phyloP scores from a whole-genome alignment of 2,888 invertebrate genomes.

The Rugalucina vietnamica region DNA sequence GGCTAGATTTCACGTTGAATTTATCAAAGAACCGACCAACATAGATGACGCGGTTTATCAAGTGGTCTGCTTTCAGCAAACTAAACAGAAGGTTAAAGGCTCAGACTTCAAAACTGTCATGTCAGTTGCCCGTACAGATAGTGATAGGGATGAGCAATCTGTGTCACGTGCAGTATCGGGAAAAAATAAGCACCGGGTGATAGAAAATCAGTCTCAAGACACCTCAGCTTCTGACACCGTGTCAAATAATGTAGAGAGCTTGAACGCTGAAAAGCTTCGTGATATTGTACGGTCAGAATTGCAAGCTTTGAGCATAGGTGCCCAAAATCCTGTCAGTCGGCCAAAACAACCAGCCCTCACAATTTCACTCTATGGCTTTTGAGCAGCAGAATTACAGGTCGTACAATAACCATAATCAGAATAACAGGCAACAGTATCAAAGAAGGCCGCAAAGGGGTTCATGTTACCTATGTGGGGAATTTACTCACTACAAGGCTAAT shows the following conservation, averaged over 20 bases:
- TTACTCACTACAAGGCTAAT: background rate
- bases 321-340: background rate
- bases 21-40: conserved; percentile 31
- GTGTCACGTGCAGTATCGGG: background rate
- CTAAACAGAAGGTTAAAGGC: background rate
- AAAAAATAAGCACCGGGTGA: conserved; percentile 5
- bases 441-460: background rate
- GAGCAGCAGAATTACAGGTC: background rate
- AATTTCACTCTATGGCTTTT: background rate
- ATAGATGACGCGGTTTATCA: conserved; percentile 31
- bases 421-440: background rate
- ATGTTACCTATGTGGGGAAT: conserved; percentile 34
- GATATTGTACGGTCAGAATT: conserved; percentile 9
- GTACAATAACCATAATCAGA: background rate
- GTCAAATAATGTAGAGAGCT: background rate
- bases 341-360: background rate
- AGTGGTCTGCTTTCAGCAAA: conserved; percentile 30
- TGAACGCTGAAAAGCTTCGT: background rate
- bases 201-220: background rate
- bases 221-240: background rate
- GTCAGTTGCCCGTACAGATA: background rate
- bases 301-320: background rate
- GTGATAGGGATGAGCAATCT: background rate
- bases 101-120: background rate
- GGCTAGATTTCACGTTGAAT: conserved; percentile 37